phyloP scores from a whole-genome alignment of 2,113 vertebrate species.

The Desmodus rotundus region DNA sequence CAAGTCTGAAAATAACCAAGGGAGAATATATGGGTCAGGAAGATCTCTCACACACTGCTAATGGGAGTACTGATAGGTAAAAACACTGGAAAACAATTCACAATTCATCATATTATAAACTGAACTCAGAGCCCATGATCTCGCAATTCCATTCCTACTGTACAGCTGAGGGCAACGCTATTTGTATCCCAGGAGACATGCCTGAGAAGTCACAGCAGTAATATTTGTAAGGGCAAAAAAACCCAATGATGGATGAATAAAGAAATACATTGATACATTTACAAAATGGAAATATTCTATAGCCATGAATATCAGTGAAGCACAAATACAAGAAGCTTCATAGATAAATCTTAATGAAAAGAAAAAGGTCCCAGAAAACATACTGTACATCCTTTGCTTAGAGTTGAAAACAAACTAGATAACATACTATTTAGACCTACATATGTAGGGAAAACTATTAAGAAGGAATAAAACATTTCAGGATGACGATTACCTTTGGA shows the following conservation, averaged over 20 bases:
- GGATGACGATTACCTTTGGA: background rate
- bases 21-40: background rate
- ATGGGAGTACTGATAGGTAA: background rate
- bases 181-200: background rate
- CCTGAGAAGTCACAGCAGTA: background rate
- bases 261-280: background rate
- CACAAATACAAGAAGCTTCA: background rate
- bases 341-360: background rate
- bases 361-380: background rate
- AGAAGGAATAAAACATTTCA: background rate
- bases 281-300: background rate
- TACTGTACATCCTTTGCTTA: background rate
- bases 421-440: background rate
- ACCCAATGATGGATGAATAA: background rate
- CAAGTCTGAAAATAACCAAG: background rate
- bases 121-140: background rate
- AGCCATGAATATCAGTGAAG: background rate
- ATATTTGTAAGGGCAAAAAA: background rate
- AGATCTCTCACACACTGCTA: background rate
- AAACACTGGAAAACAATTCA: background rate
- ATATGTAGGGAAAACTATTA: background rate
- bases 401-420: background rate
- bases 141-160: background rate
- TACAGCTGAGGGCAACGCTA: background rate
- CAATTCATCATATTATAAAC: background rate